Base-by-base conservation (phyloP, 2,888 invertebrate genomes). In the Machimus rusticus region DNA sequence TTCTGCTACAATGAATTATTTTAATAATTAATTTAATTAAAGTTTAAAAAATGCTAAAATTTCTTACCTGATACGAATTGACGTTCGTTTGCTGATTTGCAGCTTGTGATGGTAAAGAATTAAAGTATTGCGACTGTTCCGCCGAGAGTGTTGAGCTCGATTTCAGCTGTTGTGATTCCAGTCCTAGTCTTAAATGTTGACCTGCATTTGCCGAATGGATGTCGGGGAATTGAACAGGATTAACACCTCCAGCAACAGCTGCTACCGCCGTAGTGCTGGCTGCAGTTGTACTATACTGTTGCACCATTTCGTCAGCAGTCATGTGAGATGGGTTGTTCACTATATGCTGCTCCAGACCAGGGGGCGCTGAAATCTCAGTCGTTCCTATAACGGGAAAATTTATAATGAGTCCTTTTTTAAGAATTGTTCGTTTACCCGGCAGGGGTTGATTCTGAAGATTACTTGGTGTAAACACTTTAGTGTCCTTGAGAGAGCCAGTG, bases 401-500 rank as follows among this genome's bases (percentile, higher is more conserved):
- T 16, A n/a, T 55, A 66, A 16, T 16, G 34, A 34, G 57, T 55
- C 31, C 31, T 28, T n/a, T 31, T 55, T 55, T 28, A 82, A 23
- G 14, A 16, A 82, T 81, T 19, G 51, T 31, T 82, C 12, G 39
- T 34, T 87, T 91, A 90, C 90, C 91, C 34, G 91, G 91, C n/a
- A 90, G 90, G 37, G 91, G 90, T 89, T 92, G 92, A 85, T 91
- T 90, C 81, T 90, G 91, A 81, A 93, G 89, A 89, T 92, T 93
- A 90, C 96, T 96, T 14, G 97, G 95, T 74, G 97, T 97, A 91
- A 97, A 97, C 87, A 99, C 98, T 94, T 98, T 98, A 79, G 97
- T 98, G 92, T 99, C 98, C 89, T 97, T 96, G 88, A 98, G 94
- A 90, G 98, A 98, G 86, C 98, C 98, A 66, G 98, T 97, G 94